Evolutionary conservation across 1,140 invertebrate genomes (phyloP), one percentile per base, ranked within the genome.

Genomic region (Pectinophora gossypiella): DNA sequence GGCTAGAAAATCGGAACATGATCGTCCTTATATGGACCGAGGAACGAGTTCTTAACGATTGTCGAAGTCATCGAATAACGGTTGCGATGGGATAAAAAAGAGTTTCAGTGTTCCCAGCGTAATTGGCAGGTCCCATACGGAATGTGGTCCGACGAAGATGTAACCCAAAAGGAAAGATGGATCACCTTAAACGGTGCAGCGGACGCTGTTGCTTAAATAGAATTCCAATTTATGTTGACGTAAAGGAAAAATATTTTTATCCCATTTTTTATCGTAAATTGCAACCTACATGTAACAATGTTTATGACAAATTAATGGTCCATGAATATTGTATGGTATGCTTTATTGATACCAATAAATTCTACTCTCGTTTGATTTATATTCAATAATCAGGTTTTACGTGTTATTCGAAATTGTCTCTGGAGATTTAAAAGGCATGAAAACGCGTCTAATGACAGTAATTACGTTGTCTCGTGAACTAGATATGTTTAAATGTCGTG

Each of bases 1-100:
- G 70, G 65, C 75, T 82, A 81, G 78, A 82, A 82, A 84, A 84
- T 85, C 69, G 79, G 75, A 76, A 78, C 69, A 72, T 54, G 66
- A 48, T 47, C 18, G 5, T 19, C 68, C 78, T 27, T 72, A 64
- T 72, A 77, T 51, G 76, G 76, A 13, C 22, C 53, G 48, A 50
- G 50, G 62, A 68, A 76, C 74, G 35, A 62, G 78, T 82, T 76
- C 48, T 74, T 57, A 58, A 70, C 64, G 76, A 80, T 74, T 85
- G 71, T 76, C 63, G 59, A 72, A 71, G 63, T 64, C 65, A 64
- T 62, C 67, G 71, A 72, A 76, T 82, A 86, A 82, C 80, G 75
- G 76, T 77, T 54, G 52, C 40, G 38, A 56, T 44, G 54, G 27
- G 56, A 66, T 62, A 72, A 85, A 78, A 78, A 76, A 68, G 51